Percentiles rank a stretch among this genome's conserved stretches.
Conservation (phyloP, 2,113 vertebrate genomes). For the Sinosuthora webbiana region DNA sequence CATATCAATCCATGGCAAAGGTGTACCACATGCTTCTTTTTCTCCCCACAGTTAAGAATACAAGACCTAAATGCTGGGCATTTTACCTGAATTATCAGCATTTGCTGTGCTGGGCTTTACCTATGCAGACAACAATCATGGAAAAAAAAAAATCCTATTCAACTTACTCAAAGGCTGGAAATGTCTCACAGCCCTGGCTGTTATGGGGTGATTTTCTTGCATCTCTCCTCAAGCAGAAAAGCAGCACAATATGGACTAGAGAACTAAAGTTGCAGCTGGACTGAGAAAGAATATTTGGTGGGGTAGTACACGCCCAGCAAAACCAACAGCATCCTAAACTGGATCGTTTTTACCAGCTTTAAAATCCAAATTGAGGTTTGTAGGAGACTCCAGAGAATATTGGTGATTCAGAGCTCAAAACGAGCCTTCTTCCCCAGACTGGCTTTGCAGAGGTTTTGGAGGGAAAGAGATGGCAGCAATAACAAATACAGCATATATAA, state of each 20-base stretch:
- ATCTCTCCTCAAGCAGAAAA: background rate
- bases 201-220: background rate
- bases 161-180: background rate
- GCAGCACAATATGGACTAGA: background rate
- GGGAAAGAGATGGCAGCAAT: background rate
- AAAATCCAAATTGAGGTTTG: background rate
- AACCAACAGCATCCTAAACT: background rate
- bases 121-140: background rate
- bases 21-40: background rate
- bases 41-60: background rate
- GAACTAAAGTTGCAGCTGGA: background rate
- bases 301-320: background rate
- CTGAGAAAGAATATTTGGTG: background rate
- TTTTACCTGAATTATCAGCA: background rate
- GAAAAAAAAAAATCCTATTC: background rate
- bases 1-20: background rate
- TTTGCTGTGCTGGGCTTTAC: background rate
- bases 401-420: background rate
- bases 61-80: background rate
- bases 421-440: rapidly evolving
- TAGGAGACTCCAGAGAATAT: background rate
- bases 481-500: background rate
- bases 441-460: background rate
- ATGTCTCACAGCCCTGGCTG: background rate
- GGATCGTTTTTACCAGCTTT: background rate